Evolutionary conservation across 2,797 vertebrate species (phyloP), one percentile per base, ranked within the genome.

Genomic region (Hydrophis major): DNA sequence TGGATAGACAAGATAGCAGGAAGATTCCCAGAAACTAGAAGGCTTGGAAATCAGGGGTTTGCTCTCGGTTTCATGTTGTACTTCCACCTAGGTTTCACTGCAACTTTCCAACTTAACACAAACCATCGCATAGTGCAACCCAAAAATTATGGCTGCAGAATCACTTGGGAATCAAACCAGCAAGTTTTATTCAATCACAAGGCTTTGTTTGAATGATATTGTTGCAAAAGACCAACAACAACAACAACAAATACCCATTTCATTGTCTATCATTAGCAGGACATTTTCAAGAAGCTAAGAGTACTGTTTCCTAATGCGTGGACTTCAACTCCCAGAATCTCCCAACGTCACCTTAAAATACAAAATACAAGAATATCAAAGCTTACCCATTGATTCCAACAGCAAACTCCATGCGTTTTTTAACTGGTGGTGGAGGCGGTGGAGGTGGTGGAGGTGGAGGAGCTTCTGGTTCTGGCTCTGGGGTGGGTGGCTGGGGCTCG

Each of bases 381-480:
- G 5, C 98, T 98, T 93, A 98, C 98, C 98, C 98, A 88, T 98
- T 98, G 97, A 98, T 98, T 98, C 98, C 98, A 97, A 98, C 98
- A 86, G 96, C 94, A 91, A 98, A 97, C 32, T 98, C 97, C 98
- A 98, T 98, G 90, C 32, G 50, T 90, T 88, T 91, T 5, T 86
- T 56, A 59, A 89, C 74, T 27, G 90, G 7, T 2, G 90, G 87
- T 0, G 91, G 74, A 0, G 60, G 93, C 0, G 91, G 88, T 4
- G 32, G 88, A 0, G 92, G 91, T 0, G 91, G 91, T 0, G 91
- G 83, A 1, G 86, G 89, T 2, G 83, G 55, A 5, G 93, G 91
- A 22, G 60, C 88, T 60, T 92, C 91, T 83, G 86, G 89, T 2
- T 94, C 92, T 32, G 90, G 28, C 27, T 55, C 7, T 3, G 90